Percentiles rank a stretch among this genome's conserved stretches.
These are phyloP conservation scores for Echinops telfairi DNA, from an alignment of 2,113 vertebrate species.

Conservation along the genomic window DNA sequence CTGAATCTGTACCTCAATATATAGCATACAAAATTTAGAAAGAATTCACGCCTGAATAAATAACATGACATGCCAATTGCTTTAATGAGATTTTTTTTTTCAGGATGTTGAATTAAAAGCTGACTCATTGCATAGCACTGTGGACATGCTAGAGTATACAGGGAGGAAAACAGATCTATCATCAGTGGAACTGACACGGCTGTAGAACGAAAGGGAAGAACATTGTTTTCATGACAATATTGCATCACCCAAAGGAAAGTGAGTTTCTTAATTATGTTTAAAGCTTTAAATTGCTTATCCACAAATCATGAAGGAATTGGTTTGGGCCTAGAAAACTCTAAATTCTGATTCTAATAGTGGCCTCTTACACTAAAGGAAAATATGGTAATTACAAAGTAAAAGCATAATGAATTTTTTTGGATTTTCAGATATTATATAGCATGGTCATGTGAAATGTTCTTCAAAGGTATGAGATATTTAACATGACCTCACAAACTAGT, in stretches of 20 bases:
- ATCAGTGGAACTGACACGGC: neutral
- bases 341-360: neutral
- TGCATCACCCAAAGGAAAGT: neutral
- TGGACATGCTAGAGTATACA: neutral
- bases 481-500: neutral
- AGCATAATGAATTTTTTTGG: neutral
- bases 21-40: neutral
- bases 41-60: neutral
- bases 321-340: neutral
- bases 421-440: neutral
- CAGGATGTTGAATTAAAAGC: neutral
- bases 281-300: neutral
- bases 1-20: neutral
- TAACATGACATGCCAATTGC: neutral
- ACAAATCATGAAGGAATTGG: neutral
- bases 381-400: neutral
- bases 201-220: conserved; percentile 12
- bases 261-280: neutral
- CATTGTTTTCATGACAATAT: neutral
- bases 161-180: neutral
- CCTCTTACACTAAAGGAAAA: neutral
- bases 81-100: neutral
- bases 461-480: neutral
- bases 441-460: neutral
- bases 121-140: neutral